A percentile compares a stretch with the other conserved stretches of the same genome.
These are phyloP conservation scores for Calliphora vomitoria DNA, from an alignment of 2,888 invertebrate species.

Conservation along the genomic window DNA sequence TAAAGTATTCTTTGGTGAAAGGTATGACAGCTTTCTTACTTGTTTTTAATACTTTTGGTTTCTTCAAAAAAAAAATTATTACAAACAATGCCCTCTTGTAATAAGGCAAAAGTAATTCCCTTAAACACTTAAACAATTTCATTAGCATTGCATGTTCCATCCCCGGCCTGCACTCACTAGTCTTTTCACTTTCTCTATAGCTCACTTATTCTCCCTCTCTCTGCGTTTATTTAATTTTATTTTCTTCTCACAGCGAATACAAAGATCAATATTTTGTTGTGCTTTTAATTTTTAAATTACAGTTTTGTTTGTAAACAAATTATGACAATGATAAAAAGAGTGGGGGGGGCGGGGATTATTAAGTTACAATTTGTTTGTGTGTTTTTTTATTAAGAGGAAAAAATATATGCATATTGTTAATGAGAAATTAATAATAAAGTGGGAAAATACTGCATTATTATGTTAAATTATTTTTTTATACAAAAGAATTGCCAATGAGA, in stretches of 20 bases:
- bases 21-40: too few species aligned
- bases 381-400: background rate
- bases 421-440: background rate
- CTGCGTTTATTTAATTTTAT: background rate
- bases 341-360: background rate
- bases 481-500: too few species aligned
- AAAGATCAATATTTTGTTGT: conserved; percentile 28
- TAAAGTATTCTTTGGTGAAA: too few species aligned
- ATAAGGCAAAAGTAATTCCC: background rate
- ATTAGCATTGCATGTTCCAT: background rate
- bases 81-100: too few species aligned
- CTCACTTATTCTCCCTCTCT: background rate
- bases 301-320: conserved; percentile 36
- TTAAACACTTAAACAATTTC: background rate
- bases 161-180: background rate
- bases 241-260: background rate
- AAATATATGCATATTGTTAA: background rate
- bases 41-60: too few species aligned
- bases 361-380: background rate
- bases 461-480: too few species aligned
- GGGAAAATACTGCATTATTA: too few species aligned
- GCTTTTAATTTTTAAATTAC: background rate
- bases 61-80: too few species aligned
- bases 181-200: background rate
- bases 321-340: background rate